Evolutionary conservation across 2,113 vertebrate species (phyloP).

Genomic region (Nannospalax galili): DNA sequence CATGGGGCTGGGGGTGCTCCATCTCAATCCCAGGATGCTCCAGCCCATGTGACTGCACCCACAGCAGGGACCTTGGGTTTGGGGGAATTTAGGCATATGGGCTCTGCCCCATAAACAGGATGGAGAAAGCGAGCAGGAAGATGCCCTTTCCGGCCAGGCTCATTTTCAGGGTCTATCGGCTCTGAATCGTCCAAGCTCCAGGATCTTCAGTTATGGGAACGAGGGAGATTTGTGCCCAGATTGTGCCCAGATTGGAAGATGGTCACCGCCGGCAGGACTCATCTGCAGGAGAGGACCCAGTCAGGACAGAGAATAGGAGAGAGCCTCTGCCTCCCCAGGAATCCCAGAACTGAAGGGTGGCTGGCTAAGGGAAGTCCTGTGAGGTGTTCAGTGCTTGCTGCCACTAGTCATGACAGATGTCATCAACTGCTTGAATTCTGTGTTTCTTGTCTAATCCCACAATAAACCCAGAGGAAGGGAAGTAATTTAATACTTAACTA

Average conservation of each 20-base stretch:
- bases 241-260: neutral
- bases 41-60: neutral
- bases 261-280: constrained; percentile 85
- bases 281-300: constrained; percentile 71
- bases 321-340: neutral
- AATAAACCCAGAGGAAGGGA: neutral
- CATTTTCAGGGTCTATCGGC: constrained; percentile 28
- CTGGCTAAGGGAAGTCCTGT: neutral
- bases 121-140: constrained; percentile 18
- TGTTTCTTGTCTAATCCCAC: neutral
- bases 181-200: constrained; percentile 23
- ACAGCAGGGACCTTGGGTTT: neutral
- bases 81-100: neutral
- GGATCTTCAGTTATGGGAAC: constrained; percentile 38
- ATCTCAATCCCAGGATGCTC: neutral
- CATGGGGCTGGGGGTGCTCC: neutral
- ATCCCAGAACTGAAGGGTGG: neutral
- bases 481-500: neutral
- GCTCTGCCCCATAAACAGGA: constrained; percentile 21
- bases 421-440: neutral
- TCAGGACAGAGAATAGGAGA: neutral
- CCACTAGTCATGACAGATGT: neutral
- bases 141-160: constrained; percentile 22
- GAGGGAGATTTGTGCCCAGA: neutral
- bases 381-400: neutral